Evolutionary conservation across 2,113 vertebrate species (phyloP).

Genomic region (Stegastes partitus): DNA sequence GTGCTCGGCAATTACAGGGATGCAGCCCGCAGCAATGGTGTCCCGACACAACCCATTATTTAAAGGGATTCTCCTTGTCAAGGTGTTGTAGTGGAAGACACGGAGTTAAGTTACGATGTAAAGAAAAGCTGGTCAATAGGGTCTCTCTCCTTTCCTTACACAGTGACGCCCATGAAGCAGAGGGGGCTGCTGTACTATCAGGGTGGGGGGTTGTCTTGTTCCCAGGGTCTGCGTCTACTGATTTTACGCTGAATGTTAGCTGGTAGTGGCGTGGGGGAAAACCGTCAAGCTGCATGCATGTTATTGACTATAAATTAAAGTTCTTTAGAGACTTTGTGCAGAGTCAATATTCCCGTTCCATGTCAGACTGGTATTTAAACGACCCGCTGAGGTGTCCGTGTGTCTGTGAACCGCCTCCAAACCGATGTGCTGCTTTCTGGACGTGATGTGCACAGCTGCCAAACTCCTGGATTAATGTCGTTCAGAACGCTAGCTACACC

Average conservation of each 20-base stretch:
- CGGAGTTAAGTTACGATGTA: conserved; percentile 79
- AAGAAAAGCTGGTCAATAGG: conserved; percentile 72
- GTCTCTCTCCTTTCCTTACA: conserved; percentile 75
- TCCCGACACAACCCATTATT: conserved; percentile 77
- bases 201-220: conserved; percentile 49
- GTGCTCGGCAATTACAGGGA: conserved; percentile 72
- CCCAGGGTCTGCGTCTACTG: conserved; percentile 62
- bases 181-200: conserved; percentile 13
- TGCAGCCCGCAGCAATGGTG: conserved; percentile 78
- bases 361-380: background rate
- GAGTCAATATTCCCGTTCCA: background rate
- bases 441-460: background rate
- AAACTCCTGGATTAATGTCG: conserved; percentile 13
- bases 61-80: conserved; percentile 73
- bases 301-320: background rate
- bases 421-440: background rate
- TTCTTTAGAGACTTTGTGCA: background rate
- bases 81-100: conserved; percentile 68
- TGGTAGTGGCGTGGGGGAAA: background rate
- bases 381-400: background rate
- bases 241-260: conserved; percentile 35
- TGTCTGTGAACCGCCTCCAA: no score
- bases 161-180: conserved; percentile 64
- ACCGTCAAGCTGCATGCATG: background rate
- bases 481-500: conserved; percentile 26